Evolutionary conservation across 2,797 vertebrate genomes (phyloP).

Genomic region (Leptodactylus fallax): DNA sequence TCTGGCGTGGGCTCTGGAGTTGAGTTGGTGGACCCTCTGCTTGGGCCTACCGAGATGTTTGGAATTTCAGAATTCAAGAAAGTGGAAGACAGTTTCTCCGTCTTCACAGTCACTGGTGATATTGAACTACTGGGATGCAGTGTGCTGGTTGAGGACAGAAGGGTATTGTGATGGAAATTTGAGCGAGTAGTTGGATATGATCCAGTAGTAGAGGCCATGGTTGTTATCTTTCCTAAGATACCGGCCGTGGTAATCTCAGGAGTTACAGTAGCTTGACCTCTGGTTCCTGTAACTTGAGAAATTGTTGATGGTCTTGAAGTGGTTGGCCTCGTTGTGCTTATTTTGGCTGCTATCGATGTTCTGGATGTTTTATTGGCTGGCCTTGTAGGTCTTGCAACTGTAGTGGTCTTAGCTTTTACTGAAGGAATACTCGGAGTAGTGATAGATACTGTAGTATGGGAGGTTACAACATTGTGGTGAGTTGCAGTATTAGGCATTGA

Average conservation of each 20-base stretch:
- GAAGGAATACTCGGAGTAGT: slow-evolving; percentile 27
- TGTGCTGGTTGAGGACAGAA: background rate
- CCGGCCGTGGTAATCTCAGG: background rate
- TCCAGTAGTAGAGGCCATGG: slow-evolving; percentile 7
- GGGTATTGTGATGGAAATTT: background rate
- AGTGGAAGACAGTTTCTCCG: background rate
- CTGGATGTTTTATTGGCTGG: slow-evolving; percentile 50
- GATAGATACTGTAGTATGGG: slow-evolving; percentile 15
- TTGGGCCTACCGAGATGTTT: background rate
- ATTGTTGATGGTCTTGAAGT: background rate
- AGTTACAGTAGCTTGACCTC: background rate
- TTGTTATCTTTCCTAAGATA: slow-evolving; percentile 46
- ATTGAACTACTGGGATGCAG: background rate
- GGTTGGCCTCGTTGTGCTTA: background rate
- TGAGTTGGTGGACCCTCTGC: background rate
- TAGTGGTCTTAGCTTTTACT: slow-evolving; percentile 7
- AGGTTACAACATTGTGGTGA: background rate
- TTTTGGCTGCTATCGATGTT: background rate
- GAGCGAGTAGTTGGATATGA: background rate
- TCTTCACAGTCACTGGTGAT: background rate
- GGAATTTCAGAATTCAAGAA: background rate
- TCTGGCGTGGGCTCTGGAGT: background rate
- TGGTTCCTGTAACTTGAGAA: slow-evolving; percentile 28
- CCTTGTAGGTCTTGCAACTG: background rate
- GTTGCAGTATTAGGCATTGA: background rate